Percentiles rank a stretch among this genome's conserved stretches.
Evolutionary conservation across 2,113 vertebrate genomes (phyloP).

Genomic region (Canis aureus): DNA sequence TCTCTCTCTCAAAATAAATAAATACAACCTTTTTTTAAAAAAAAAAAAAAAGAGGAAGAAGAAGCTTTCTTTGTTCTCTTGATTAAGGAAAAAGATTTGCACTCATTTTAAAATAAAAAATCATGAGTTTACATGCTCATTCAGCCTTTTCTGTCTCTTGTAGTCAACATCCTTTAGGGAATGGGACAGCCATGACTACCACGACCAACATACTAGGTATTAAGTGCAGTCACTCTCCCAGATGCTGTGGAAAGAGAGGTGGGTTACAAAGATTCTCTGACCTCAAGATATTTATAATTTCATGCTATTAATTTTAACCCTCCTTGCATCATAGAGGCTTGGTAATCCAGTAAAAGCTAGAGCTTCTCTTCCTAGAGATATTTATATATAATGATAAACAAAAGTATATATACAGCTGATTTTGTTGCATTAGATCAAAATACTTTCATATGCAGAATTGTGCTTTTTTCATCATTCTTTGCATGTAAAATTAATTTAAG

Average conservation of each 20-base stretch:
- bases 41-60: not conserved
- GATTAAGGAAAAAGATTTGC: not conserved
- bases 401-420: not conserved
- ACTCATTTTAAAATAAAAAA: conserved; percentile 9
- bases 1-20: not conserved
- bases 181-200: not conserved
- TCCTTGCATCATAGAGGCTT: not conserved
- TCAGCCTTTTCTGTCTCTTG: not conserved
- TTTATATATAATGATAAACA: not conserved
- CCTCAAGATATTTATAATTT: not conserved
- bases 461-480: not conserved
- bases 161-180: not conserved
- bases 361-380: not conserved
- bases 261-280: not conserved
- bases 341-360: not conserved
- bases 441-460: not conserved
- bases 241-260: not conserved
- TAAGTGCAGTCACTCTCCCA: not conserved
- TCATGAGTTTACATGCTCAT: not conserved
- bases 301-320: not conserved
- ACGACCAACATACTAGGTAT: not conserved
- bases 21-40: not conserved
- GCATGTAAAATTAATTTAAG: conserved; percentile 5
- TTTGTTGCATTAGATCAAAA: conserved; percentile 38
- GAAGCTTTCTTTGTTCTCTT: not conserved